Evolutionary conservation across 2,113 vertebrate species (phyloP).

Genomic region (Scatophagus argus): DNA sequence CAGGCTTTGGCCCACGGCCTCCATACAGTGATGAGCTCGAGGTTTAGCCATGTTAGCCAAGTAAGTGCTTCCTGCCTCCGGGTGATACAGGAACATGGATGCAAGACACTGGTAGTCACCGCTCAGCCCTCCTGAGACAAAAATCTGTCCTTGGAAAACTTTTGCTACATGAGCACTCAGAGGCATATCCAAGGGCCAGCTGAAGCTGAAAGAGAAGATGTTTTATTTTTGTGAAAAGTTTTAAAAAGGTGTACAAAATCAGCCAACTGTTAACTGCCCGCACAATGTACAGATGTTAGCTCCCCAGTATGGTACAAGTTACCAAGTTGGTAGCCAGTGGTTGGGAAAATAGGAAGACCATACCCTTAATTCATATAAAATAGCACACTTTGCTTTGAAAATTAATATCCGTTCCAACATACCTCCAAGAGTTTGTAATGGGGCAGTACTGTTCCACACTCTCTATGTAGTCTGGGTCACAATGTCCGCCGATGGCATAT

Average conservation of each 20-base stretch:
- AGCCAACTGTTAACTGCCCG: too few relatives aligned
- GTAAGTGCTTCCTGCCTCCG: constrained; percentile 74
- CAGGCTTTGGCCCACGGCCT: constrained; percentile 66
- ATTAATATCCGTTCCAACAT: background rate
- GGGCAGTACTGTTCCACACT: constrained; percentile 81
- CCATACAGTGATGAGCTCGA: constrained; percentile 84
- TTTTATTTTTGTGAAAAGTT: background rate
- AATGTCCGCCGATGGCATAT: constrained; percentile 78
- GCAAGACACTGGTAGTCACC: constrained; percentile 57
- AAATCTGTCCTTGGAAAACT: constrained; percentile 72
- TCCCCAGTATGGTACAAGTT: too few relatives aligned
- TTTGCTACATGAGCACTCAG: constrained; percentile 74
- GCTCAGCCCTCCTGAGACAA: constrained; percentile 80
- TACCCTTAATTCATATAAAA: background rate
- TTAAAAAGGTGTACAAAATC: too few relatives aligned
- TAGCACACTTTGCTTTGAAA: background rate
- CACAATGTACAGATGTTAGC: too few relatives aligned
- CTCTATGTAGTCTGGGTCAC: constrained; percentile 54
- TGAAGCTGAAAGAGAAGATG: constrained; percentile 66
- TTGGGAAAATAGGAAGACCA: too few relatives aligned
- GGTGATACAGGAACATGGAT: constrained; percentile 79
- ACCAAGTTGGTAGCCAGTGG: too few relatives aligned
- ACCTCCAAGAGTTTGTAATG: constrained; percentile 81
- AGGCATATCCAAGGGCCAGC: constrained; percentile 68
- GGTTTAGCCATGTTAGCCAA: constrained; percentile 74